Base-by-base conservation (phyloP, 2,797 vertebrate species). In the Pseudomugil tenellus region DNA sequence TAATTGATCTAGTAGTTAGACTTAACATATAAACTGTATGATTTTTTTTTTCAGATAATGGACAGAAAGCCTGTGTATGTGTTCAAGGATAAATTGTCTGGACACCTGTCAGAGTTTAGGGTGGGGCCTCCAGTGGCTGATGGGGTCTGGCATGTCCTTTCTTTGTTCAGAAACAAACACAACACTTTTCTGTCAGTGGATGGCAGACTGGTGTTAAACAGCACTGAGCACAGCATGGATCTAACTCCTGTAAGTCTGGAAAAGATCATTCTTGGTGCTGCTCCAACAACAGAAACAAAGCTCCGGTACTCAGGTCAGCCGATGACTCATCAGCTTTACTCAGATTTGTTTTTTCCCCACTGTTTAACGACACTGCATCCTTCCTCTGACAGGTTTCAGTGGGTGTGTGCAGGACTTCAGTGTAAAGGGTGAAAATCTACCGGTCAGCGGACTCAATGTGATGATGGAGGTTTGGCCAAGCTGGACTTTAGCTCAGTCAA, bases 401-500 rank as follows among this genome's bases (percentile, higher is more conserved):
- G 94, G 94, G n/a, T 95, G 94, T 74, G 85, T 95, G 76, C 90
- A 90, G 67, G 89, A 91, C 65, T 79, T 95, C 34, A 92, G 67
- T 49, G 75, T 92, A 31, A 89, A 67, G 0, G 83, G 89, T 34
- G 72, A 90, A 70, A 62, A 76, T 43, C 82, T 94, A 52, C 89
- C 91, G 6, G 65, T 92, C 83, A 86, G 67, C 0, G 90, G 92
- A 67, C 83, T 62, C 62, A 92, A 83, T 73, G 55, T 80, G 35
- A 87, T 87, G 63, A 86, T 90, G 28, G 85, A 92, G 41, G 75
- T 87, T 16, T 83, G 56, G 74, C 91, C 91, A 1, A 94, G 91
- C 60, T 54, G 68, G 0, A 77, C 71, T 61, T 83, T 93, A 1
- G 29, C 86, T 49, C 89, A 90, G 52, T 58, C 83, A 2, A 80